Evolutionary conservation across 2,888 invertebrate genomes (phyloP), one percentile per base, ranked within the genome.

Genomic region (Ceraclea dissimilis): DNA sequence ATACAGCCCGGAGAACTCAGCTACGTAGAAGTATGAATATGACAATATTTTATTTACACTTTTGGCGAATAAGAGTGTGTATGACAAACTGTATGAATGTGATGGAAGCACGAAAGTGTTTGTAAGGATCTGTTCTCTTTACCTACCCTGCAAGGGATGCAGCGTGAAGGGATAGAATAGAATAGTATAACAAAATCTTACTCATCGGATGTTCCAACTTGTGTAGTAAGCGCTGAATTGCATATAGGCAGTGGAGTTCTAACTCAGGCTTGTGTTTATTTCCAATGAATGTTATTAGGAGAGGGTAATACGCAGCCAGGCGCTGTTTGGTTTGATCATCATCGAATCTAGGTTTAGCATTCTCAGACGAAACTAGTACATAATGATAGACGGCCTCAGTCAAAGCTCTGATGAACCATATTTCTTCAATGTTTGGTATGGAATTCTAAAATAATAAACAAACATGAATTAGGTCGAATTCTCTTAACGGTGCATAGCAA

Each of bases 191-290:
- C n/a, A 22, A 39, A 49, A 6, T 21, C 39, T 17, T 39, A 56
- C 56, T 51, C 66, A 74, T 76, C 31, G 94, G 94, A 76, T 92
- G 89, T 69, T 91, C 86, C 68, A 91, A 75, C 69, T 83, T 81
- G 68, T 85, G 79, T 65, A 90, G 82, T 60, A 92, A 78, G 58
- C 86, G 80, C 70, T 94, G 93, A 65, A 93, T 80, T 53, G 90
- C 90, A 70, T 86, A 88, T 63, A 95, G 78, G 67, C 90, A 90
- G 70, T 91, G 88, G 56, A 91, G 75, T 39, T 81, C 74, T 56
- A 91, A 76, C 43, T 81, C 74, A 55, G 83, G 79, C 63, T 83
- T 46, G 2, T 51, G 31, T 8, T 54, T 79, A 58, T 82, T 80
- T 66, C 87, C 88, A 22, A 91, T 83, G 67, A 84, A 89, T 52